These are phyloP conservation scores for Sturnira hondurensis DNA, from an alignment of 2,113 vertebrate species.

Conservation along the genomic window DNA sequence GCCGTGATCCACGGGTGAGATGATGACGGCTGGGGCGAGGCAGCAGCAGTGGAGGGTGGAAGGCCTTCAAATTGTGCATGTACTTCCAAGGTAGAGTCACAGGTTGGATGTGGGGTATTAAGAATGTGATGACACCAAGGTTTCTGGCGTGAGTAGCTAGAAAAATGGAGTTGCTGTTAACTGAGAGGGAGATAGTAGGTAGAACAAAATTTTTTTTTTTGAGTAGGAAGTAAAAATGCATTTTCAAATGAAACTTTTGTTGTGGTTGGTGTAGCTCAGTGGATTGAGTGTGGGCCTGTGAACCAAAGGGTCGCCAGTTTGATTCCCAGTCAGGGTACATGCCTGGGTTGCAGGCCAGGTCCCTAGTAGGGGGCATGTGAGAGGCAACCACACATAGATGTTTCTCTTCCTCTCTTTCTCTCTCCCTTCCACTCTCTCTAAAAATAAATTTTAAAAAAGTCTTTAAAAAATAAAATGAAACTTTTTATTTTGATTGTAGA, in stretches of 20 bases:
- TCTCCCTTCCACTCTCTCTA: no score
- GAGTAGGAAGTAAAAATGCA: not conserved
- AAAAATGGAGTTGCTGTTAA: not conserved
- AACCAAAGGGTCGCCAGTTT: no score
- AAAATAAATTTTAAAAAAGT: no score
- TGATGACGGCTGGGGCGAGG: not conserved
- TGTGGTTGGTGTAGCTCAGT: no score
- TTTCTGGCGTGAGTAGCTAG: not conserved
- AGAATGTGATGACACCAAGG: not conserved
- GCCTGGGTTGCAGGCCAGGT: no score
- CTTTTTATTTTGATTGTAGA: conserved; percentile 9
- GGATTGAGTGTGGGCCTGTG: no score
- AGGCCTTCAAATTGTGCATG: not conserved
- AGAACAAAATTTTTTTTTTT: not conserved
- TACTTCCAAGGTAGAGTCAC: not conserved
- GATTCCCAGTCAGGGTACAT: no score
- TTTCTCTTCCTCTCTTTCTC: no score
- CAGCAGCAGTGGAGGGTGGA: not conserved
- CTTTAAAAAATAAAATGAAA: not conserved
- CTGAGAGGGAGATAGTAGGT: not conserved
- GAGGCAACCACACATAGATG: no score
- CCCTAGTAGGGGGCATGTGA: no score
- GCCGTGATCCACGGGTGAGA: not conserved
- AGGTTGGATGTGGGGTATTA: not conserved
- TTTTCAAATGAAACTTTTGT: not conserved